phyloP scores from a whole-genome alignment of 2,888 invertebrate genomes.

The Apamea monoglypha region DNA sequence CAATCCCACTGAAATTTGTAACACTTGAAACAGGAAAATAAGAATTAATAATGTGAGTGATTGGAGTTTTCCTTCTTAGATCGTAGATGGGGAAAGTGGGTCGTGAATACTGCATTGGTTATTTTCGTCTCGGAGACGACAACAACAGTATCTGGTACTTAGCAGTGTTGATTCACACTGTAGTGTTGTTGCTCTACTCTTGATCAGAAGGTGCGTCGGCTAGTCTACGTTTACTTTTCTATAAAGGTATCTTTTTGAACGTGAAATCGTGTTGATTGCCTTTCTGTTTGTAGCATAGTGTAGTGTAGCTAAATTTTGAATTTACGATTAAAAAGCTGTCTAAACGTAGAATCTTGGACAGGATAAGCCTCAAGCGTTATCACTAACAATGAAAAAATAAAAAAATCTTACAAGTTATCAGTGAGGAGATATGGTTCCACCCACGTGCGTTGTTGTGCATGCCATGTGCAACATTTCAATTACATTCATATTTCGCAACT shows the following conservation, averaged over 20 bases:
- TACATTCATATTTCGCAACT: background rate
- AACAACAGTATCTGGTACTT: background rate
- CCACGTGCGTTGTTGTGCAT: background rate
- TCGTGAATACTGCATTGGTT: background rate
- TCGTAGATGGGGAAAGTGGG: slow-evolving; percentile 15
- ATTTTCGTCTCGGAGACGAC: background rate
- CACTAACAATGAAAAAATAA: background rate
- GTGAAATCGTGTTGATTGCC: background rate
- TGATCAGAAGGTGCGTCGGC: background rate
- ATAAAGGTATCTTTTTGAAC: background rate
- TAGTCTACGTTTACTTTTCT: background rate
- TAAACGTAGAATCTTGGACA: background rate
- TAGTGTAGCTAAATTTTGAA: background rate
- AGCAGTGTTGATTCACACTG: slow-evolving; percentile 20
- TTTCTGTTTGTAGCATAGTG: background rate
- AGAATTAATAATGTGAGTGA: background rate
- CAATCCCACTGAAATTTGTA: too few species aligned
- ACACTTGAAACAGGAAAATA: slow-evolving; percentile 30
- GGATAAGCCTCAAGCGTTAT: background rate
- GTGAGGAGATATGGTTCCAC: background rate
- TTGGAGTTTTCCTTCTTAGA: background rate
- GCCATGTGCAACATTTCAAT: background rate
- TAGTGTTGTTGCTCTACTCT: background rate
- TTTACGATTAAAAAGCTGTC: background rate
- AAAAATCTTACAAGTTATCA: background rate